Evolutionary conservation across 2,888 invertebrate genomes (phyloP).

Genomic region (Ophion costatus): DNA sequence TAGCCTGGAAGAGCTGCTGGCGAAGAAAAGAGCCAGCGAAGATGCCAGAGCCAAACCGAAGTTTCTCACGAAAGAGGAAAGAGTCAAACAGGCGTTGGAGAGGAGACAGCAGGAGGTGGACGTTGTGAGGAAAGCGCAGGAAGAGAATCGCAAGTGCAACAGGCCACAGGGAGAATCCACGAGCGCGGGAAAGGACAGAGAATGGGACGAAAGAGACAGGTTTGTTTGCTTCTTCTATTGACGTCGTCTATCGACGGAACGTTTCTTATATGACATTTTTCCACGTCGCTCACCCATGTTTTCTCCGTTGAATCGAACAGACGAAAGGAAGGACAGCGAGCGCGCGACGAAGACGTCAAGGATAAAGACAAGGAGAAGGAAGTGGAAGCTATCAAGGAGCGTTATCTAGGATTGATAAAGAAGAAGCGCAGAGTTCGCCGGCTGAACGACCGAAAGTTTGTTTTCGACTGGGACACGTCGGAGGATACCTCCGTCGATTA

Average conservation of each 20-base stretch:
- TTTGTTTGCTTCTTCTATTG: slow-evolving; percentile 46
- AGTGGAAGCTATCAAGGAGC: slow-evolving; percentile 96
- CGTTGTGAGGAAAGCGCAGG: slow-evolving; percentile 89
- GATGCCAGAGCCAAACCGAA: slow-evolving; percentile 97
- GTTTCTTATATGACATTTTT: background rate
- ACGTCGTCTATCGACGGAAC: background rate
- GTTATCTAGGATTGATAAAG: slow-evolving; percentile 96
- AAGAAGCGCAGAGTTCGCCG: slow-evolving; percentile 96
- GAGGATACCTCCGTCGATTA: slow-evolving; percentile 99
- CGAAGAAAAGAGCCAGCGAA: slow-evolving; percentile 97
- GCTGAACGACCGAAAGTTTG: slow-evolving; percentile 99
- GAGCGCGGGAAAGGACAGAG: slow-evolving; percentile 82
- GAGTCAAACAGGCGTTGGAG: slow-evolving; percentile 94
- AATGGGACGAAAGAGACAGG: slow-evolving; percentile 83
- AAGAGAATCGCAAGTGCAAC: slow-evolving; percentile 85
- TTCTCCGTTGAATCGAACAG: slow-evolving; percentile 58
- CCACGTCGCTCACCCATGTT: background rate
- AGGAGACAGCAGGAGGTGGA: slow-evolving; percentile 95
- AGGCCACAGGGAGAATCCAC: slow-evolving; percentile 75
- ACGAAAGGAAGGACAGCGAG: slow-evolving; percentile 80
- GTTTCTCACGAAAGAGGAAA: slow-evolving; percentile 97
- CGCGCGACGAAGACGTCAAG: slow-evolving; percentile 86
- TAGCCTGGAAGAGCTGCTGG: slow-evolving; percentile 97
- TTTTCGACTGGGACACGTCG: slow-evolving; percentile 99
- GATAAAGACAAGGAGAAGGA: slow-evolving; percentile 96